Evolutionary conservation across 1,140 invertebrate genomes (phyloP).

Genomic region (Drosophila parvula): DNA sequence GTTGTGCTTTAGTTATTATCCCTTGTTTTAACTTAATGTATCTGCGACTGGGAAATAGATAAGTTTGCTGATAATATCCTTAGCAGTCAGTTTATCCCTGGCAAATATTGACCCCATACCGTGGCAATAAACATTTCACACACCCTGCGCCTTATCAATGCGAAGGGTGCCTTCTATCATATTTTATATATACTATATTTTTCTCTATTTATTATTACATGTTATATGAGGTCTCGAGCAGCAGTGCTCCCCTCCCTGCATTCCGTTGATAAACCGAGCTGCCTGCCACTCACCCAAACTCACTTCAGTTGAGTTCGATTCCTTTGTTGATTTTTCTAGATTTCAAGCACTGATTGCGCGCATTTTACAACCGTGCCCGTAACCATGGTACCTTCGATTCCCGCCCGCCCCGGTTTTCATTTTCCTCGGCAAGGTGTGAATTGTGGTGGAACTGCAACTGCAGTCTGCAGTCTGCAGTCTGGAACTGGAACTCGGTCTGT

Average conservation of each 20-base stretch:
- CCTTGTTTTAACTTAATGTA: background rate
- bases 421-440: slow-evolving; percentile 67
- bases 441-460: slow-evolving; percentile 26
- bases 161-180: slow-evolving; percentile 25
- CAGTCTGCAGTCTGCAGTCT: slow-evolving; percentile 21
- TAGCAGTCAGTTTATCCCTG: slow-evolving; percentile 40
- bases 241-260: slow-evolving; percentile 24
- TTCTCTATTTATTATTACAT: slow-evolving; percentile 61
- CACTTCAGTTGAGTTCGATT: slow-evolving; percentile 68
- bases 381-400: slow-evolving; percentile 4
- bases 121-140: slow-evolving; percentile 19
- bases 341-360: slow-evolving; percentile 78
- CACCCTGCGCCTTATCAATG: slow-evolving; percentile 11
- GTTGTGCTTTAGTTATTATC: too few species aligned
- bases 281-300: slow-evolving; percentile 54
- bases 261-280: slow-evolving; percentile 50
- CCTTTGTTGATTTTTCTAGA: slow-evolving; percentile 80
- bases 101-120: slow-evolving; percentile 38
- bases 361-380: slow-evolving; percentile 68
- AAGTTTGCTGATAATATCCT: slow-evolving; percentile 20
- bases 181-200: slow-evolving; percentile 32
- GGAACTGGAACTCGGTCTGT: slow-evolving; percentile 51
- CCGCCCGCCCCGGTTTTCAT: background rate
- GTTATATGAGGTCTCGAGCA: slow-evolving; percentile 33
- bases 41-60: background rate